phyloP scores from a whole-genome alignment of 1,140 invertebrate species.

The Vanessa atalanta region DNA sequence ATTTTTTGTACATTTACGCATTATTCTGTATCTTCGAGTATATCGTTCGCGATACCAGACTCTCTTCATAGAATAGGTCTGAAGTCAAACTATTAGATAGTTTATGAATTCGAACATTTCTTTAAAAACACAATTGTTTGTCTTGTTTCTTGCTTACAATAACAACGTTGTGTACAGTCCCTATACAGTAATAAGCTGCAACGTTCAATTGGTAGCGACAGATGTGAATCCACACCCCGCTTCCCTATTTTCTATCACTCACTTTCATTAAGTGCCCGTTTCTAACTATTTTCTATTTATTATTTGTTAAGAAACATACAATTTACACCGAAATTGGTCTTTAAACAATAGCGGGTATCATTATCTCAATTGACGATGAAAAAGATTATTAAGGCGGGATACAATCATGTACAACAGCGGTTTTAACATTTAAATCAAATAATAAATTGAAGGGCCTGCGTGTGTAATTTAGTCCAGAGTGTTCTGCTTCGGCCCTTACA shows the following conservation, averaged over 20 bases:
- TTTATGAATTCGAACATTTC: too few species aligned
- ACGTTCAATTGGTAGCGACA: conserved; percentile 30
- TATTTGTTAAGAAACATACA: neutral
- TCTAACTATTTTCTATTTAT: neutral
- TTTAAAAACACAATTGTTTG: neutral
- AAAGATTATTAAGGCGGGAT: neutral
- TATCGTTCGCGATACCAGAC: too few species aligned
- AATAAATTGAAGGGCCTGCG: neutral
- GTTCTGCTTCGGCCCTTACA: neutral
- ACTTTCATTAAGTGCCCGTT: conserved; percentile 16
- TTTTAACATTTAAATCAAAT: conserved; percentile 11
- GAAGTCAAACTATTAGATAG: too few species aligned
- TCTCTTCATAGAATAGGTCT: too few species aligned
- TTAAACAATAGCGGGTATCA: neutral
- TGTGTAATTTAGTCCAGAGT: neutral
- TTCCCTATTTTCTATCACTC: conserved; percentile 9
- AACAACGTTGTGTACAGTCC: conserved; percentile 13
- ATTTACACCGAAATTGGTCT: neutral
- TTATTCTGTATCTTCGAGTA: too few species aligned
- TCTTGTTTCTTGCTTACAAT: neutral
- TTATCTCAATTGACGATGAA: neutral
- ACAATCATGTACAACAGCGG: neutral
- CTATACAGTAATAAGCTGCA: conserved; percentile 27
- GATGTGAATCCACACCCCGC: conserved; percentile 24
- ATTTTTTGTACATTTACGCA: neutral